These are phyloP conservation scores for Tarsius wallacei DNA, from an alignment of 2,797 vertebrate genomes.

Conservation along the genomic window DNA sequence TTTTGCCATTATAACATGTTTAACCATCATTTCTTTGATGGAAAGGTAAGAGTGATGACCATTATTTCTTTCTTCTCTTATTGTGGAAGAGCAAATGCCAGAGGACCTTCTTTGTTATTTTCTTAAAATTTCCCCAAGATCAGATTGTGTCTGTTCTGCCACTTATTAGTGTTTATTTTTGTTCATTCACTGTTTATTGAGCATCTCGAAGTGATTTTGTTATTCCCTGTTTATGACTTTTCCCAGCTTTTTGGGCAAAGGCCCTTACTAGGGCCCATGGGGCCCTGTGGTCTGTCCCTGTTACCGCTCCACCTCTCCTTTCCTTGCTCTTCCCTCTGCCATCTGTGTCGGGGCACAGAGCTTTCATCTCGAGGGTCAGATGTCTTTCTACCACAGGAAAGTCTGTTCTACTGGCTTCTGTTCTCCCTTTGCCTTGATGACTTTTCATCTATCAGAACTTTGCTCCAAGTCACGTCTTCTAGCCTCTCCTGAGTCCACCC, in stretches of 20 bases:
- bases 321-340: not conserved
- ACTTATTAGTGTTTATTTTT: slow-evolving; percentile 2
- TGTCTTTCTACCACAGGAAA: not conserved
- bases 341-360: not conserved
- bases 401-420: not conserved
- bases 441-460: not conserved
- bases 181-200: not conserved
- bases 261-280: not conserved
- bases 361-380: not conserved
- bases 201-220: not conserved
- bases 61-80: slow-evolving; percentile 34
- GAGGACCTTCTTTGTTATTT: slow-evolving; percentile 22
- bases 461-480: not conserved
- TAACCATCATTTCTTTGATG: slow-evolving; percentile 97
- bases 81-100: slow-evolving; percentile 43
- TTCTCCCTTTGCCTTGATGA: not conserved
- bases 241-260: not conserved
- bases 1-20: slow-evolving; percentile 99
- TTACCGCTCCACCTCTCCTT: no score
- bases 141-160: not conserved
- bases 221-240: not conserved
- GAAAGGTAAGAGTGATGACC: slow-evolving; percentile 92
- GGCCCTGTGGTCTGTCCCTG: not conserved
- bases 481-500: not conserved
- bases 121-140: not conserved